These are phyloP conservation scores for Malaclemys terrapin DNA, from an alignment of 2,113 vertebrate genomes.

Conservation along the genomic window DNA sequence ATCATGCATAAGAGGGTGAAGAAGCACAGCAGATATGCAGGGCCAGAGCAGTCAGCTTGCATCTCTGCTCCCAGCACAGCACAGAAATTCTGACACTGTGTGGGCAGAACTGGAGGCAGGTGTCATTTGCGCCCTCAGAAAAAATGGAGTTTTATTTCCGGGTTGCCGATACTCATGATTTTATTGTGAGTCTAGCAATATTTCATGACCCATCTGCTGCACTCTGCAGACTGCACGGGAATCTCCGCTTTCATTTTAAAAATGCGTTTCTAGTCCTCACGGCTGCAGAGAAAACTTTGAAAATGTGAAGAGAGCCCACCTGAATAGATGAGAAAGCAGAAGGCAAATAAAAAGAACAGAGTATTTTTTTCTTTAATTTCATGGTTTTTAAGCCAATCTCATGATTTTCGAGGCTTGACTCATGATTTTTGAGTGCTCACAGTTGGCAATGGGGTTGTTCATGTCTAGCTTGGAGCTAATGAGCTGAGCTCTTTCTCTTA, in stretches of 20 bases:
- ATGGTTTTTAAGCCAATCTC: rapidly evolving
- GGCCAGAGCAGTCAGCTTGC: not conserved
- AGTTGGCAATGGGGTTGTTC: not conserved
- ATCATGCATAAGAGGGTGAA: not conserved
- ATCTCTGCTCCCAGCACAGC: not conserved
- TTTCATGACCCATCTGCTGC: not conserved
- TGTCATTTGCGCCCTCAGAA: not conserved
- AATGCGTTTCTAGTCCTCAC: not conserved
- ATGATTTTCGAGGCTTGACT: not conserved
- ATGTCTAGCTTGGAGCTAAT: rapidly evolving
- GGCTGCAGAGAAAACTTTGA: not conserved
- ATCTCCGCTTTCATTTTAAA: not conserved
- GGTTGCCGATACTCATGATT: rapidly evolving
- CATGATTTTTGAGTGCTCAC: rapidly evolving
- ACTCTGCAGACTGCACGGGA: not conserved
- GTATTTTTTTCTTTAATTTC: not conserved
- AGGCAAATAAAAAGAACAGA: not conserved
- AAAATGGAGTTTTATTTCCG: not conserved
- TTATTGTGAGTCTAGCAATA: not conserved
- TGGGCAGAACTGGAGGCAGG: not conserved
- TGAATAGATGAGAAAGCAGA: not conserved
- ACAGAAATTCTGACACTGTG: not conserved
- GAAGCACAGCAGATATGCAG: not conserved
- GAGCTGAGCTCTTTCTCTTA: not conserved
- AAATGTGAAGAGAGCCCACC: not conserved